A percentile compares a stretch with the other conserved stretches of the same genome.
Evolutionary conservation across 2,113 vertebrate species (phyloP).

Genomic region (Leptobrachium leishanense): DNA sequence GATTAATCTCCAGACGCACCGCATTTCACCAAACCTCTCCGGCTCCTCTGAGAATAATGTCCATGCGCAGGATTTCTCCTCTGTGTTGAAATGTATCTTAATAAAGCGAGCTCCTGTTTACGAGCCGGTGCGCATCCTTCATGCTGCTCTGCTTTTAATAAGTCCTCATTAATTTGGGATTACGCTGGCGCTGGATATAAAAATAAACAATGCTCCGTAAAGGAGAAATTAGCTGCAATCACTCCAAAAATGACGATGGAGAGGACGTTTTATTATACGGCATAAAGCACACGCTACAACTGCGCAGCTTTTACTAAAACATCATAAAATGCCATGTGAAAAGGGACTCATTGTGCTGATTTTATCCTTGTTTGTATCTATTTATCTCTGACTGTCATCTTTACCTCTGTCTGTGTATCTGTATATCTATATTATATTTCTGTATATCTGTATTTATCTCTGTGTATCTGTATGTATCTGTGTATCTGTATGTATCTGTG

Average conservation of each 20-base stretch:
- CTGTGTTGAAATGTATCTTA: neutral
- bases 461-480: too few relatives aligned
- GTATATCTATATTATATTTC: too few relatives aligned
- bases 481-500: too few relatives aligned
- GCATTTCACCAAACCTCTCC: neutral
- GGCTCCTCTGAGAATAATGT: neutral
- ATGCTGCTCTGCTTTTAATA: neutral
- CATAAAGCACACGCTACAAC: neutral
- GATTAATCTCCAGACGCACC: too few relatives aligned
- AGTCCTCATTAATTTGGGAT: constrained; percentile 7
- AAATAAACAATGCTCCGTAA: constrained; percentile 1
- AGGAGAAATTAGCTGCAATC: neutral
- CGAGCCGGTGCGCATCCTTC: neutral
- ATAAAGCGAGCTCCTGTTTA: neutral
- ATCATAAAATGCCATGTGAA: neutral
- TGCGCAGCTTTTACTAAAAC: neutral
- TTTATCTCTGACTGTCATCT: too few relatives aligned
- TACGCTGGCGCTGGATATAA: neutral
- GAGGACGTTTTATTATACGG: neutral
- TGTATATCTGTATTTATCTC: too few relatives aligned
- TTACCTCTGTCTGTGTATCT: too few relatives aligned
- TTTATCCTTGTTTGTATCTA: too few relatives aligned
- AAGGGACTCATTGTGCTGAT: too few relatives aligned
- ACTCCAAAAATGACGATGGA: neutral
- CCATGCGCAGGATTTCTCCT: neutral